Base-by-base conservation (phyloP, 2,797 vertebrate species). In the Remorina albescens region DNA sequence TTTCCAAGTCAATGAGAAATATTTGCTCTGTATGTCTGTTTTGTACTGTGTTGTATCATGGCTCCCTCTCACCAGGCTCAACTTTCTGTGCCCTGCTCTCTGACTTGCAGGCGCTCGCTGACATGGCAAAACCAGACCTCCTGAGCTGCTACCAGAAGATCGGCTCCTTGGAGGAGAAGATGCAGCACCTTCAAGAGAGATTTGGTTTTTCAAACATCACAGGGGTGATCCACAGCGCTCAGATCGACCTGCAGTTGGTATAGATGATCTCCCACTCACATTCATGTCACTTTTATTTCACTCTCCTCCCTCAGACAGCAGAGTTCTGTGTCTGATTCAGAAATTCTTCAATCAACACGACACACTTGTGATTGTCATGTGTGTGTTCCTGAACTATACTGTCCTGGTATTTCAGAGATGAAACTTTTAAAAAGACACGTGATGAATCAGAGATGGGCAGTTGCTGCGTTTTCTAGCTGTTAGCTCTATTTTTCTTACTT, bases 211-310 rank as follows among this genome's bases (percentile, higher is more conserved):
- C 92, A 7, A 91, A 94, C 61, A 83, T 93, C 1, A 88, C 90
- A 7, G 92, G 93, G 69, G 89, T 98, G 85, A 89, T 96, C 79
- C 95, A 98, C 90, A 95, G 93, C 74, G 95, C 96, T 0, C 96
- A 99, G 90, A 96, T 97, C 44, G 92, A 96, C 92, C 95, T 98
- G 93, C 96, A 99, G 78, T 95, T 97, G 96, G 96, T 98, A 91
- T 12, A 13, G 3, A 25, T 15, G 2, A 13, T 36, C 34, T 36
- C 34, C 10, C 34, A 8, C 34, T 25, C 42, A 23, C 6, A 11
- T 41, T 5, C 16, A 34, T 26, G 32, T 18, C 23, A 10, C n/a
- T 5, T 47, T 44, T 34, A 41, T 67, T 67, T 65, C 59, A 64
- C 47, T 60, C 15, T 19, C 36, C 28, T 7, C 53, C 51, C 28